Evolutionary conservation across 2,797 vertebrate genomes (phyloP), one percentile per base, ranked within the genome.

Genomic region (Glossophaga mutica): DNA sequence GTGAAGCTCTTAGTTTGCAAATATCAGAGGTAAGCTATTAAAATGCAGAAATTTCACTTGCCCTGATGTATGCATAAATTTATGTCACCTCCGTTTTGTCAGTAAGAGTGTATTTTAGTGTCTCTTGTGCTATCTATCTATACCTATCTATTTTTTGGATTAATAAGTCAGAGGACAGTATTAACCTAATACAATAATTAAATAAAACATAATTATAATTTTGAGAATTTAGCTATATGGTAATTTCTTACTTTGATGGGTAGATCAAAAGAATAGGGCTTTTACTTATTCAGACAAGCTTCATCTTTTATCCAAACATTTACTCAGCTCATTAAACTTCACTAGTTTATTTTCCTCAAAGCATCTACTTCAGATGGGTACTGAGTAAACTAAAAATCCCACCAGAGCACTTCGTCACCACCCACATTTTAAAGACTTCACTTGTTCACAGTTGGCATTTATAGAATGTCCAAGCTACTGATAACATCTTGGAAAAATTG

Each of bases 251-350:
- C 34, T 87, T 95, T 67, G 76, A 14, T 39, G 5, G 16, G 4
- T 81, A 87, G 18, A 94, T 90, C 26, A 77, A 67, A 92, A 91
- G 42, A 88, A 78, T 87, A 77, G 21, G 34, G 3, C 22, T 68
- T 85, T 79, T 22, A 26, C 12, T 92, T 95, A 70, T 81, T 90
- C 50, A 94, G 90, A 84, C 9, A 93, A 73, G 48, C 10, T 68
- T 95, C 9, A 68, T 93, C 24, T 73, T 93, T 94, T 55, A 92
- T 84, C 34, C 50, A 85, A 97, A 83, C 46, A 70, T 94, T 93
- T 93, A 96, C 85, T 26, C 59, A 87, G 26, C 15, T 92, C 85
- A 79, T 77, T 95, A 90, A 94, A 71, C n/a, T 39, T 76, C 76
- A 78, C 29, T 55, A 57, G 39, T 94, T 90, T 92, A 76, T 96